Evolutionary conservation across 30 jellyfish, hydroid and myxozoan genomes (phyloP), one percentile per base, ranked within the genome.

Genomic region (Nemopilema nomurai): DNA sequence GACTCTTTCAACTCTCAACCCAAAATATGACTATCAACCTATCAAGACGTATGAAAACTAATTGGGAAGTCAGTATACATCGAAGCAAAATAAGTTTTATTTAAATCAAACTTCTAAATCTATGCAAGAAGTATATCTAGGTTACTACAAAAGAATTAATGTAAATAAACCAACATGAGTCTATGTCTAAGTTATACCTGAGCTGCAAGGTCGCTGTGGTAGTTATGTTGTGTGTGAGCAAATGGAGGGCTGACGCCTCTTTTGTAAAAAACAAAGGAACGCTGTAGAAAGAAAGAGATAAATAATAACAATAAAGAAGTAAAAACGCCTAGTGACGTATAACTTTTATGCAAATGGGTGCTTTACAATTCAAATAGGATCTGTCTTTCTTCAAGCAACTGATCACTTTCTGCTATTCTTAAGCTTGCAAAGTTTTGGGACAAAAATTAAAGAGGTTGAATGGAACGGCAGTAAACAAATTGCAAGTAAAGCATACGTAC

Each of bases 241-340:
- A 84, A 85, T 18, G 99, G 96, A 17, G 99, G 99, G 51, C 98
- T 94, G 63, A 94, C 91, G 0, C 88, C 69, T 29, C 99, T 82
- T 62, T 85, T 74, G 87, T 82, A 80, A 75, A 94, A 94, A 0
- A 94, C 92, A 73, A 76, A 94, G 19, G 99, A 94, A 19, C 99
- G 96, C 99, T 94, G 69, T 7, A 83, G 41, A 27, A 71, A 68
- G 80, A 70, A 32, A 23, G 31, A 69, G 21, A 21, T 24, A 1
- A 79, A 67, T 1, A 33, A 27, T 27, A 20, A 6, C 21, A 25
- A n/a, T n/a, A n/a, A n/a, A n/a, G n/a, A n/a, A n/a, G n/a, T n/a
- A n/a, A n/a, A n/a, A n/a, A n/a, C n/a, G n/a, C n/a, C n/a, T n/a
- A n/a, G n/a, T n/a, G n/a, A n/a, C n/a, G n/a, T n/a, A n/a, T n/a